These are phyloP conservation scores for Gastrophryne carolinensis DNA, from an alignment of 2,797 vertebrate genomes.

Conservation along the genomic window DNA sequence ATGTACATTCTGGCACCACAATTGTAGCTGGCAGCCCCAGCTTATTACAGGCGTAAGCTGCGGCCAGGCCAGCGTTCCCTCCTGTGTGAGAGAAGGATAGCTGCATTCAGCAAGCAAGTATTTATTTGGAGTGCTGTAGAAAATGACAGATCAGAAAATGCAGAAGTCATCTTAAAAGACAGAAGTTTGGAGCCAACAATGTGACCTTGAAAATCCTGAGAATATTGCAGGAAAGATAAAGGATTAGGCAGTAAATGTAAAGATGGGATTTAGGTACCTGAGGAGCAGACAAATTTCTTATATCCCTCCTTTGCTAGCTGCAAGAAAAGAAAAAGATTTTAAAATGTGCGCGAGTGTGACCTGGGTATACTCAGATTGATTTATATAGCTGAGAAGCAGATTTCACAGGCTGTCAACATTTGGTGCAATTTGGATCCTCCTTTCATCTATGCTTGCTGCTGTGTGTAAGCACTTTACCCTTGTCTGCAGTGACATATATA, in stretches of 20 bases:
- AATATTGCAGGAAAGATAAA: neutral
- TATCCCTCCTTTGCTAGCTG: constrained; percentile 81
- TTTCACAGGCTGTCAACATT: too few species aligned
- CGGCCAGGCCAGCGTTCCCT: constrained; percentile 84
- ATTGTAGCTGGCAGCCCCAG: constrained; percentile 82
- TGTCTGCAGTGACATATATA: too few species aligned
- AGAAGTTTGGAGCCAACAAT: neutral
- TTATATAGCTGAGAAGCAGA: too few species aligned
- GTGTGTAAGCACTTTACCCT: too few species aligned
- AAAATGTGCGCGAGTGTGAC: too few species aligned
- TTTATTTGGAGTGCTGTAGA: neutral
- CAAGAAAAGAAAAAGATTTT: constrained; percentile 25
- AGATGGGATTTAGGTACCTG: constrained; percentile 70
- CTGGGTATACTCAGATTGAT: too few species aligned
- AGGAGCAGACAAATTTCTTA: constrained; percentile 81
- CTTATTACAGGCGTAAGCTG: constrained; percentile 74
- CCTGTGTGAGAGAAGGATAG: constrained; percentile 62
- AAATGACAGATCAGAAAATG: neutral
- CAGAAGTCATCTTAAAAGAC: neutral
- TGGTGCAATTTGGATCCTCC: too few species aligned
- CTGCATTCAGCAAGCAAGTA: neutral
- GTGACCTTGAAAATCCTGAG: neutral
- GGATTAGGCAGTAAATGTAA: neutral
- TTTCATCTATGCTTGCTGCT: too few species aligned
- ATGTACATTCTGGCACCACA: constrained; percentile 75